Percentiles rank a stretch among this genome's conserved stretches.
Evolutionary conservation across 1,140 invertebrate genomes (phyloP).

Genomic region (Adoxophyes honmai): DNA sequence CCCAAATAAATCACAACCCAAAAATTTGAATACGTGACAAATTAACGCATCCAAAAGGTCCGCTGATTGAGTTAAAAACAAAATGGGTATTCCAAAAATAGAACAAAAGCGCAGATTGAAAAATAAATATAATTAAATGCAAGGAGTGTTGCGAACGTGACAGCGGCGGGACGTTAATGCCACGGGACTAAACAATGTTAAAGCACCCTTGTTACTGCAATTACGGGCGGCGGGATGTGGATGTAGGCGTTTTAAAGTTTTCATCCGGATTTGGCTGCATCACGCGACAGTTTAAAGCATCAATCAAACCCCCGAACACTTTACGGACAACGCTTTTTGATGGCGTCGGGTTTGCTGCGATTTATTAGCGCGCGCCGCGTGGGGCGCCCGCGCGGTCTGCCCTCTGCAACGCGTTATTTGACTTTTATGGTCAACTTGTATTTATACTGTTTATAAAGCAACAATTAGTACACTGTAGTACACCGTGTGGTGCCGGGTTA

Average conservation of each 20-base stretch:
- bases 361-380: not conserved
- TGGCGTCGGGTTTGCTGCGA: not conserved
- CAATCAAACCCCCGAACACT: slow-evolving; percentile 30
- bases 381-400: too few relatives aligned
- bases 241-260: slow-evolving; percentile 49
- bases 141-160: slow-evolving; percentile 39
- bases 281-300: slow-evolving; percentile 44
- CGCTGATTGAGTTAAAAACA: slow-evolving; percentile 12
- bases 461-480: too few relatives aligned
- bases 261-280: slow-evolving; percentile 44
- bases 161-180: slow-evolving; percentile 50
- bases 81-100: slow-evolving; percentile 9
- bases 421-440: too few relatives aligned
- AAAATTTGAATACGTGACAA: slow-evolving; percentile 15
- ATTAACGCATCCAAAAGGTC: slow-evolving; percentile 14
- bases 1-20: slow-evolving; percentile 13
- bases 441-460: too few relatives aligned
- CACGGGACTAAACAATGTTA: slow-evolving; percentile 59
- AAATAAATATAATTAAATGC: slow-evolving; percentile 58
- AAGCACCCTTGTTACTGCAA: slow-evolving; percentile 66
- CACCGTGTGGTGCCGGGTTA: too few relatives aligned
- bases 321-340: slow-evolving; percentile 20
- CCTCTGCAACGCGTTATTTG: too few relatives aligned
- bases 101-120: slow-evolving; percentile 36
- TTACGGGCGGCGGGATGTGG: slow-evolving; percentile 40